Conservation (phyloP, 2,113 vertebrate species). For the Mola mola region DNA sequence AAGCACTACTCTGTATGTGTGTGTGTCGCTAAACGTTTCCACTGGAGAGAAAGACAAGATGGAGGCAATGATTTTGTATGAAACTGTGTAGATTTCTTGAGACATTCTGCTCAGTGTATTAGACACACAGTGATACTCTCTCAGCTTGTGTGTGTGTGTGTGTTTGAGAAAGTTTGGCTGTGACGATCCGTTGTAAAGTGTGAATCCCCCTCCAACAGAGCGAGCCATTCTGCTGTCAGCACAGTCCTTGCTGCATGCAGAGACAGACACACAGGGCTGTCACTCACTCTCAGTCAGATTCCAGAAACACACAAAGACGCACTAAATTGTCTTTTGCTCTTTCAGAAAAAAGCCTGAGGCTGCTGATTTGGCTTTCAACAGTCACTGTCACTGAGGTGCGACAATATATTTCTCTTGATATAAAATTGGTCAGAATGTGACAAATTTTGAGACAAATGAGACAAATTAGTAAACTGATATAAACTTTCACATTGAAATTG, state of each 20-base stretch:
- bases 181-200: slow-evolving; percentile 53
- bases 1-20: slow-evolving; percentile 19
- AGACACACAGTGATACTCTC: slow-evolving; percentile 4
- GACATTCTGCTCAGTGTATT: slow-evolving; percentile 33
- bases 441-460: too few relatives aligned
- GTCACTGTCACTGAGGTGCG: not conserved
- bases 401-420: not conserved
- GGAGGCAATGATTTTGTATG: slow-evolving; percentile 1
- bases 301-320: slow-evolving; percentile 17
- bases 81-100: slow-evolving; percentile 18
- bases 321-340: slow-evolving; percentile 1
- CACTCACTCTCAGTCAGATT: slow-evolving; percentile 49
- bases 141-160: slow-evolving; percentile 10
- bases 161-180: slow-evolving; percentile 16
- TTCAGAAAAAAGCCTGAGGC: slow-evolving; percentile 7
- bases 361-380: not conserved
- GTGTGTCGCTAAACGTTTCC: not conserved
- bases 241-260: slow-evolving; percentile 48
- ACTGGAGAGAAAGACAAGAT: not conserved
- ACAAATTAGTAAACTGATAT: too few relatives aligned
- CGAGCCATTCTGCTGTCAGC: slow-evolving; percentile 66
- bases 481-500: not conserved
- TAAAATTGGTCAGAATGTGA: too few relatives aligned
- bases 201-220: slow-evolving; percentile 65
- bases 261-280: slow-evolving; percentile 54